phyloP scores from a whole-genome alignment of 2,113 vertebrate genomes.

The Leucopsar rothschildi region DNA sequence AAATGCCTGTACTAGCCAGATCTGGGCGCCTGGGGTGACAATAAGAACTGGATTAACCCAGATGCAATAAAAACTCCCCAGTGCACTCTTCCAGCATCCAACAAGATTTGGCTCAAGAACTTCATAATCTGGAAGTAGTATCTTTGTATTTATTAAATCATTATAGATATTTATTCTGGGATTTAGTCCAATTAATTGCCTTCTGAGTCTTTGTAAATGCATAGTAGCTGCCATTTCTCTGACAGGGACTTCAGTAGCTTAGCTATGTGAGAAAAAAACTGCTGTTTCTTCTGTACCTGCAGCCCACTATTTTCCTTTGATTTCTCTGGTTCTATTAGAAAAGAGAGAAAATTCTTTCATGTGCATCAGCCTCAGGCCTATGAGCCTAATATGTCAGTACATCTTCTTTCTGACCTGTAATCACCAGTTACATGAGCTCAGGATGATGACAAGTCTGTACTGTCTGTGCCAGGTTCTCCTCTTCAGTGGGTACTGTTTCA shows the following conservation, averaged over 20 bases:
- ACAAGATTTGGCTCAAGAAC: not conserved
- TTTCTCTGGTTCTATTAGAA: not conserved
- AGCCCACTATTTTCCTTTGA: not conserved
- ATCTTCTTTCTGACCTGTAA: not conserved
- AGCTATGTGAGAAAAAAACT: not conserved
- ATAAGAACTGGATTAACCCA: not conserved
- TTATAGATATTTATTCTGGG: not conserved
- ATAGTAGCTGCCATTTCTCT: not conserved
- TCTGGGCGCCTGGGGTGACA: not conserved
- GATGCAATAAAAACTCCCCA: not conserved
- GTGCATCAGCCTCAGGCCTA: not conserved
- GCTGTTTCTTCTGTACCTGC: not conserved
- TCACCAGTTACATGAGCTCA: not conserved
- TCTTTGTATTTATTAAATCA: not conserved
- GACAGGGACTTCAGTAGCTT: not conserved
- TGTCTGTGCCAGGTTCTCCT: not conserved
- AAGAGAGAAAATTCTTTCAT: not conserved
- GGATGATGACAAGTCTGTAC: not conserved
- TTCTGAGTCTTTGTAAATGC: not conserved
- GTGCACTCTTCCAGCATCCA: not conserved
- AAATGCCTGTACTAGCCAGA: not conserved
- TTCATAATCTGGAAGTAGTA: not conserved
- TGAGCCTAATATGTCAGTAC: not conserved
- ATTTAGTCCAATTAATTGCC: not conserved
- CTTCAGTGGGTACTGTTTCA: not conserved